phyloP scores from a whole-genome alignment of 2,797 vertebrate genomes.

The Microctenopoma stevenorrisi region DNA sequence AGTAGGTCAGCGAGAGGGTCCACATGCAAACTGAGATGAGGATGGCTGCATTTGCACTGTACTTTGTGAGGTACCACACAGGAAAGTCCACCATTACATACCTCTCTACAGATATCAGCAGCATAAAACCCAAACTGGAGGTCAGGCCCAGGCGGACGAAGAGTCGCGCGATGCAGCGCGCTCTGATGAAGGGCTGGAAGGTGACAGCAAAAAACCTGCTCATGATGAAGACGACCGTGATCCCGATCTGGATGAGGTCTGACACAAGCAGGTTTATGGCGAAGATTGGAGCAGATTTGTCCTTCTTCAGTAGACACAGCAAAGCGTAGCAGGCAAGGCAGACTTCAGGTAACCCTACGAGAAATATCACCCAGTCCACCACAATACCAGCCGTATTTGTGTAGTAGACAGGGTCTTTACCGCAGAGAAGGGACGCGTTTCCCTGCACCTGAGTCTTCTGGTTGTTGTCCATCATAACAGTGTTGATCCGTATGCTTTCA shows the following conservation, averaged over 20 bases:
- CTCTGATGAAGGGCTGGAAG: not conserved
- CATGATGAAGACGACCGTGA: slow-evolving; percentile 19
- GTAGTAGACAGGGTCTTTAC: slow-evolving; percentile 29
- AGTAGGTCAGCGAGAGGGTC: slow-evolving; percentile 17
- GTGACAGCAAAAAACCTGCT: slow-evolving; percentile 21
- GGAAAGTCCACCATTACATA: slow-evolving; percentile 26
- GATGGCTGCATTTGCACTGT: not conserved
- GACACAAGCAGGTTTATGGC: slow-evolving; percentile 43
- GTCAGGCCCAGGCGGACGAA: slow-evolving; percentile 28
- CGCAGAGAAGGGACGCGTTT: slow-evolving; percentile 10
- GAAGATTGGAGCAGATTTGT: slow-evolving; percentile 18
- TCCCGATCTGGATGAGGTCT: slow-evolving; percentile 41
- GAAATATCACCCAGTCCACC: slow-evolving; percentile 39
- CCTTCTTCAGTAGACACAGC: slow-evolving; percentile 17
- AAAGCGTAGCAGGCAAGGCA: slow-evolving; percentile 33
- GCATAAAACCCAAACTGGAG: slow-evolving; percentile 36
- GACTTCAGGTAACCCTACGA: slow-evolving; percentile 27
- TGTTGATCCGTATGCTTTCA: not conserved
- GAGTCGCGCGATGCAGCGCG: slow-evolving; percentile 1
- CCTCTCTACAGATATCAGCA: slow-evolving; percentile 45
- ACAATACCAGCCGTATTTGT: slow-evolving; percentile 15
- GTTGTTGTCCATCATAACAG: not conserved
- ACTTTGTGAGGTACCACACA: slow-evolving; percentile 19
- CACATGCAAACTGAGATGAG: slow-evolving; percentile 25
- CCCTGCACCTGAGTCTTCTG: not conserved